phyloP scores from a whole-genome alignment of 2,888 invertebrate genomes.

The Parelbella ahira region DNA sequence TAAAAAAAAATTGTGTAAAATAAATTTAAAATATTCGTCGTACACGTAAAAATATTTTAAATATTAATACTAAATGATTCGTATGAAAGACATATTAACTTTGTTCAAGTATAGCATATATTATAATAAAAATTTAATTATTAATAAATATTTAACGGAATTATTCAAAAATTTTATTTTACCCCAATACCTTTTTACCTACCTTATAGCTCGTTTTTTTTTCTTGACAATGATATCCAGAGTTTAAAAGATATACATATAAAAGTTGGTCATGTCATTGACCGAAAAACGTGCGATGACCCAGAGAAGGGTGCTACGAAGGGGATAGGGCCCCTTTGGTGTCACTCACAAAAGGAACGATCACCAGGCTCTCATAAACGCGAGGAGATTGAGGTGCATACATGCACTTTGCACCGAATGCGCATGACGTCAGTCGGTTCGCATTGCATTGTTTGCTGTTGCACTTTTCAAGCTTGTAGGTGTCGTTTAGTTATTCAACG shows the following conservation, averaged over 20 bases:
- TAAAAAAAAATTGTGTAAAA: no score
- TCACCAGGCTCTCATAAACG: slow-evolving; percentile 70
- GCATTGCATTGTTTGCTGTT: slow-evolving; percentile 69
- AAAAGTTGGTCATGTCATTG: slow-evolving; percentile 39
- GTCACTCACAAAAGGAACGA: slow-evolving; percentile 74
- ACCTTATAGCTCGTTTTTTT: no score
- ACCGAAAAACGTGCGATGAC: slow-evolving; percentile 68
- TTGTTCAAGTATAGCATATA: no score
- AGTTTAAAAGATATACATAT: slow-evolving; percentile 1
- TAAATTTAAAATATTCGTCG: no score
- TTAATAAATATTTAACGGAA: no score
- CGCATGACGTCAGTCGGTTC: slow-evolving; percentile 66
- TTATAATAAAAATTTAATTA: no score
- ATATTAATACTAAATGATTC: no score
- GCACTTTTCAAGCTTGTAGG: slow-evolving; percentile 48
- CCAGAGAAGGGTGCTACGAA: slow-evolving; percentile 76
- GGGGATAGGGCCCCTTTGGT: slow-evolving; percentile 80
- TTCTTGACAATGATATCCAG: no score
- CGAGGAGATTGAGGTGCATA: slow-evolving; percentile 71
- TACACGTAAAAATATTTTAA: no score
- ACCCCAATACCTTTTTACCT: no score
- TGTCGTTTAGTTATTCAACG: slow-evolving; percentile 15
- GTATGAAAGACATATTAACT: no score
- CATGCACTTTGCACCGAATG: slow-evolving; percentile 80
- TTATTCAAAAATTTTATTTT: no score